These are phyloP conservation scores for Merluccius polli DNA, from an alignment of 2,797 vertebrate species.

Conservation along the genomic window DNA sequence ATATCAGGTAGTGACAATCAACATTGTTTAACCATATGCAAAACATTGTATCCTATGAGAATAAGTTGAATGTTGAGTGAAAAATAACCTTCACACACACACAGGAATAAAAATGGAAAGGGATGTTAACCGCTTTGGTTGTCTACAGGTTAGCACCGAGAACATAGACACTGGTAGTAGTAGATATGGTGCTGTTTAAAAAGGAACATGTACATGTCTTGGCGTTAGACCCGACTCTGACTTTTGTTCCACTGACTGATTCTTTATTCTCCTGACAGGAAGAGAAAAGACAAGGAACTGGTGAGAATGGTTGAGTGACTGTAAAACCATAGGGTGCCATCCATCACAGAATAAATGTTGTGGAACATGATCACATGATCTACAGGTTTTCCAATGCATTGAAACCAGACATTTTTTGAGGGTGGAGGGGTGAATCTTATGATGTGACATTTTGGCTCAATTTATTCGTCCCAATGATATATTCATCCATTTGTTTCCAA, in stretches of 20 bases:
- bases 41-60: neutral
- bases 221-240: neutral
- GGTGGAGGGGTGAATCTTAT: too few relatives aligned
- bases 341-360: neutral
- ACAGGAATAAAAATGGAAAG: neutral
- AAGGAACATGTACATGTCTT: conserved; percentile 2
- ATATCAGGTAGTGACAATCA: neutral
- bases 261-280: conserved; percentile 4
- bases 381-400: neutral
- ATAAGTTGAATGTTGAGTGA: neutral
- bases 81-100: neutral
- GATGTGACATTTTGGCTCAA: too few relatives aligned
- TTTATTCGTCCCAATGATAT: too few relatives aligned
- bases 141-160: neutral
- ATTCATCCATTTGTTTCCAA: too few relatives aligned
- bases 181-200: neutral
- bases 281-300: neutral
- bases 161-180: neutral
- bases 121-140: neutral
- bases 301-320: neutral
- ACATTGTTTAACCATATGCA: neutral
- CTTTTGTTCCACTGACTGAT: neutral
- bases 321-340: neutral
- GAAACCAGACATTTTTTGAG: neutral
- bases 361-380: neutral